phyloP scores from a whole-genome alignment of 2,888 invertebrate species.

The Kryphioiulus occultus region DNA sequence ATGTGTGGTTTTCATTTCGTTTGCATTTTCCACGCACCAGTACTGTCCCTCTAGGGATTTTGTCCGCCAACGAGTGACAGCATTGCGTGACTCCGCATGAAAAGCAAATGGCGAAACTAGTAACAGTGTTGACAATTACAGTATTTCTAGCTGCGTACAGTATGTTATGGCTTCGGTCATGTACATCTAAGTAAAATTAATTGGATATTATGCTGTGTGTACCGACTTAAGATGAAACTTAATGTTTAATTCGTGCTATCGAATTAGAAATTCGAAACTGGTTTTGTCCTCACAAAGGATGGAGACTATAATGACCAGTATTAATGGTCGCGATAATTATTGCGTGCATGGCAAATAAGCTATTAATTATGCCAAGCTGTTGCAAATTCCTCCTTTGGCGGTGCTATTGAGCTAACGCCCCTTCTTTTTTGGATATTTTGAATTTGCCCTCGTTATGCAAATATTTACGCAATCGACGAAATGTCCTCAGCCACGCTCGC shows the following conservation, averaged over 20 bases:
- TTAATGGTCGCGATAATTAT: background rate
- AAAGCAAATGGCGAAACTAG: background rate
- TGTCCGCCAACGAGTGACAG: background rate
- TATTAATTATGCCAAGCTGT: background rate
- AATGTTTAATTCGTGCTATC: background rate
- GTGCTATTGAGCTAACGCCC: background rate
- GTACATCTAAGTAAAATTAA: slow-evolving; percentile 13
- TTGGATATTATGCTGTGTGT: background rate
- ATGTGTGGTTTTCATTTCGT: background rate
- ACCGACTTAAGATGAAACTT: background rate
- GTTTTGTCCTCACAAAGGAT: background rate
- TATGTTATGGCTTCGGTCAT: background rate
- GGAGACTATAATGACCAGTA: background rate
- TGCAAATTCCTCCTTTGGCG: background rate
- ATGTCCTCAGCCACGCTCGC: background rate
- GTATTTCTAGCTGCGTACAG: background rate
- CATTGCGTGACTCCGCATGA: background rate
- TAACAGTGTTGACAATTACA: background rate
- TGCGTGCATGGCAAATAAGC: background rate
- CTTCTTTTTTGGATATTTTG: background rate
- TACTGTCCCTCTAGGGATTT: slow-evolving; percentile 19
- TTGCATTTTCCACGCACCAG: background rate
- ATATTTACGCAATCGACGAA: slow-evolving; percentile 1
- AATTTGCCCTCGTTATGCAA: background rate
- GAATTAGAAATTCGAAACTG: background rate